These are phyloP conservation scores for Leptopilina boulardi DNA, from an alignment of 1,140 invertebrate species.

Conservation along the genomic window DNA sequence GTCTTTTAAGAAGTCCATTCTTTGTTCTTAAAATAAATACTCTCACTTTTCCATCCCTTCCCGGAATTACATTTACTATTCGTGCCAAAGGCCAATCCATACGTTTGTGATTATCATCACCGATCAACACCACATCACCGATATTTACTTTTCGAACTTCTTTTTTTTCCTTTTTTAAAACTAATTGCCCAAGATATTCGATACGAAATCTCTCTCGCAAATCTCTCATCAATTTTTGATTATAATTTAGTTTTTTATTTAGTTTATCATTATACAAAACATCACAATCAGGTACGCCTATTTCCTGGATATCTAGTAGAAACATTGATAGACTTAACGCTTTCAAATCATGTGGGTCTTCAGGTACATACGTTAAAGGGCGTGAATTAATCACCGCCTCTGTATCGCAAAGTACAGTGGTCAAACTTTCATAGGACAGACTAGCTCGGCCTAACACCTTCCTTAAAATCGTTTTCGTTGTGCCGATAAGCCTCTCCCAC, in stretches of 20 bases:
- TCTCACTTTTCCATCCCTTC: constrained; percentile 26
- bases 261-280: no score
- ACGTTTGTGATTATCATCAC: constrained; percentile 34
- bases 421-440: constrained; percentile 59
- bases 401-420: constrained; percentile 53
- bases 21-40: constrained; percentile 22
- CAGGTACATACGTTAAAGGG: no score
- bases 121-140: constrained; percentile 37
- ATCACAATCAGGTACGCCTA: no score
- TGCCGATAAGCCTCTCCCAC: constrained; percentile 62
- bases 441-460: constrained; percentile 52
- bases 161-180: no score
- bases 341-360: no score
- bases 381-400: background rate
- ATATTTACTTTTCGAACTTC: no score
- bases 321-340: no score
- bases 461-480: constrained; percentile 48
- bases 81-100: constrained; percentile 35
- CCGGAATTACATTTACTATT: constrained; percentile 16
- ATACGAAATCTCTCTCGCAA: no score
- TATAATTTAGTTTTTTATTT: no score
- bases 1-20: constrained; percentile 6
- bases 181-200: no score
- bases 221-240: no score
- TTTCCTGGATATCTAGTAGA: no score